Percentiles rank a stretch among this genome's conserved stretches.
These are phyloP conservation scores for Lordiphosa stackelbergi DNA, from an alignment of 1,140 invertebrate species.

Conservation along the genomic window DNA sequence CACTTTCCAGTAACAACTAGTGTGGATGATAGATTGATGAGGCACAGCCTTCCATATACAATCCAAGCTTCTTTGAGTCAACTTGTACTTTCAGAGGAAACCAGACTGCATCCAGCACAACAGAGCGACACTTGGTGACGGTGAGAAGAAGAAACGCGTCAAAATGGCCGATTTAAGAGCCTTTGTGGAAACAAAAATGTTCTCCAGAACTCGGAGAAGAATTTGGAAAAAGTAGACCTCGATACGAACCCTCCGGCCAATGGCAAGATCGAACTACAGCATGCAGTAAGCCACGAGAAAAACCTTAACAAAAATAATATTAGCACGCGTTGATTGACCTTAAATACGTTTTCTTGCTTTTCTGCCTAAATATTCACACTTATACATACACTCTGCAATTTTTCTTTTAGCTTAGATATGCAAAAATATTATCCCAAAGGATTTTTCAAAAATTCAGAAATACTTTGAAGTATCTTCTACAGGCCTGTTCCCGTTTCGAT, in stretches of 20 bases:
- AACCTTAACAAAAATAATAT: conserved; percentile 29
- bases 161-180: conserved; percentile 93
- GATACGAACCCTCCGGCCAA: conserved; percentile 82
- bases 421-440: too few relatives aligned
- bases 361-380: conserved; percentile 13
- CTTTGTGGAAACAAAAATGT: conserved; percentile 93
- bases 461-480: too few relatives aligned
- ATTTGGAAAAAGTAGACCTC: conserved; percentile 91
- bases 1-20: conserved; percentile 37
- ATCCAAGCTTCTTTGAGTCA: too few relatives aligned
- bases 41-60: background rate
- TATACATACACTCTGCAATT: too few relatives aligned
- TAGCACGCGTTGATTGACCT: conserved; percentile 40
- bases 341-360: conserved; percentile 35
- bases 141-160: conserved; percentile 91
- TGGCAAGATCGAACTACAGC: conserved; percentile 73
- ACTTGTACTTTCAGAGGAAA: conserved; percentile 77
- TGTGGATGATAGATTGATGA: conserved; percentile 48
- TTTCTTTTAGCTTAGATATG: too few relatives aligned
- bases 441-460: too few relatives aligned
- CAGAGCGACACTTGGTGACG: conserved; percentile 84
- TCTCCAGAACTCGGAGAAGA: conserved; percentile 94
- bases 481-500: too few relatives aligned
- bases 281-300: conserved; percentile 73
- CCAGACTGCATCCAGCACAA: conserved; percentile 77